Conservation (phyloP, 2,113 vertebrate species). For the Paradisaea rubra region DNA sequence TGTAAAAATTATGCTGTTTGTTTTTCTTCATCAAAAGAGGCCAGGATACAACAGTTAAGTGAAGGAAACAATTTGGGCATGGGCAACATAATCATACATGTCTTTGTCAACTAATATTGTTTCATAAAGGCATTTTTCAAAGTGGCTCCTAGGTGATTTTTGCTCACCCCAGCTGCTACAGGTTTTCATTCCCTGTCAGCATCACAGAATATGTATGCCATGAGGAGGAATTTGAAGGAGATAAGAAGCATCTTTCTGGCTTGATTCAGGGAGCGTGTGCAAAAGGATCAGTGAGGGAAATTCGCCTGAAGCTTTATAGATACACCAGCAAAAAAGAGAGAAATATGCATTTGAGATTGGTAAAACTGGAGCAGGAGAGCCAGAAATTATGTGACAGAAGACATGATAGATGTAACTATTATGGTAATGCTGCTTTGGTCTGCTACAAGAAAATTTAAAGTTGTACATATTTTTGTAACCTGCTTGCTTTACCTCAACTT, state of each 20-base stretch:
- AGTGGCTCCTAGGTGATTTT: neutral
- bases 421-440: conserved; percentile 41
- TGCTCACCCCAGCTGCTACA: neutral
- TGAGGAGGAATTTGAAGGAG: neutral
- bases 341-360: neutral
- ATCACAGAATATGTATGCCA: neutral
- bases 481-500: neutral
- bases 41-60: neutral
- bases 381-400: conserved; percentile 13
- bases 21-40: neutral
- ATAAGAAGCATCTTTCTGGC: neutral
- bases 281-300: neutral
- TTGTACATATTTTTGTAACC: conserved; percentile 37
- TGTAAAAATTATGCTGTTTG: neutral
- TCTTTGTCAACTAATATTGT: neutral
- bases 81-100: neutral
- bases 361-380: neutral
- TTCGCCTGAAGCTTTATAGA: neutral
- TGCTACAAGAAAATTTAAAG: conserved; percentile 28
- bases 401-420: conserved; percentile 29
- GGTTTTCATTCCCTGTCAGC: neutral
- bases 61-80: neutral
- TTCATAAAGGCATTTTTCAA: neutral
- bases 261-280: neutral
- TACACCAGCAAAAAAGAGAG: neutral